A percentile compares a stretch with the other conserved stretches of the same genome.
Evolutionary conservation across 2,113 vertebrate species (phyloP).

Genomic region (Nettapus auritus): DNA sequence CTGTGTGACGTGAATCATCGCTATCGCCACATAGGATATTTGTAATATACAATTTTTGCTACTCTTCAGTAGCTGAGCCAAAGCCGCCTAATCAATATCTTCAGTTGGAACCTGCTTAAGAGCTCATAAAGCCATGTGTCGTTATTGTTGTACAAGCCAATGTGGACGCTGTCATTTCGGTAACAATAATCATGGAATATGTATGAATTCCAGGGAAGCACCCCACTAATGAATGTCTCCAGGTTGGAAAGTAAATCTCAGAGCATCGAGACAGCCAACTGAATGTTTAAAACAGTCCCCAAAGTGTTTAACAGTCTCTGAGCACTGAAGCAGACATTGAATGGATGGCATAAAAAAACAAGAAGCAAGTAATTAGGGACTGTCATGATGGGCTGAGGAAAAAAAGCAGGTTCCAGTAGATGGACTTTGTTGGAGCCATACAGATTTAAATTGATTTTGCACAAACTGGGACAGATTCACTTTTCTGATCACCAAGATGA

Average conservation of each 20-base stretch:
- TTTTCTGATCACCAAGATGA: neutral
- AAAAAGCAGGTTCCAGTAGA: neutral
- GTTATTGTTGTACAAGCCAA: neutral
- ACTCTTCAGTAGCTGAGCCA: neutral
- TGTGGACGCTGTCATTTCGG: neutral
- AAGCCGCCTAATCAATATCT: constrained; percentile 20
- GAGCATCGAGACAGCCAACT: neutral
- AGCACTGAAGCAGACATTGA: neutral
- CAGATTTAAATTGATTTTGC: neutral
- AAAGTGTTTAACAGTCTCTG: neutral
- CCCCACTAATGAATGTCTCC: neutral
- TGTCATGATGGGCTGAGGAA: neutral
- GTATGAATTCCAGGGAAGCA: neutral
- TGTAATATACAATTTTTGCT: neutral
- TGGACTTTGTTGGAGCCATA: rapidly evolving
- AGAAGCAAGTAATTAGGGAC: neutral
- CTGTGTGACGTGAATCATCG: neutral
- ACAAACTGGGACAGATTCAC: neutral
- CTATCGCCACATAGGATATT: neutral
- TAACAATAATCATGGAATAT: neutral
- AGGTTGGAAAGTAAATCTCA: neutral
- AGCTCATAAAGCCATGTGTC: neutral
- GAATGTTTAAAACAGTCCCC: neutral
- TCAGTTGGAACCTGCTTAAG: neutral
- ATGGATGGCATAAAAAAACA: neutral